Conservation (phyloP, 2,797 vertebrate species). For the Alcedo quadribrachys region DNA sequence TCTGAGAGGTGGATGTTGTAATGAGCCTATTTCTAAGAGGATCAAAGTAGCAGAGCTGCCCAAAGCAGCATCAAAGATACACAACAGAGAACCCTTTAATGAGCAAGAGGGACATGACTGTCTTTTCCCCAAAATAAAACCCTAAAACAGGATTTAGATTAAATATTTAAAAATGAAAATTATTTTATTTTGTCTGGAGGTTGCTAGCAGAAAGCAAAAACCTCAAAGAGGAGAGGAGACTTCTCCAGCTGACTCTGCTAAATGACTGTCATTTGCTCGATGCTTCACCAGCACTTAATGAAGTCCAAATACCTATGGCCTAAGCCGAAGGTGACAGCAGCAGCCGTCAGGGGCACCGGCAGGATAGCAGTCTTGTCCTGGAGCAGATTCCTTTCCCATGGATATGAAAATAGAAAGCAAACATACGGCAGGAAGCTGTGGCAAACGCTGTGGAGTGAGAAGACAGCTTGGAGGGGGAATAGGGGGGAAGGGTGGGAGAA, state of each 20-base stretch:
- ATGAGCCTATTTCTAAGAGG: slow-evolving; percentile 64
- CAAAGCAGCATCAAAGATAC: slow-evolving; percentile 61
- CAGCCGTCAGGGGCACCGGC: background rate
- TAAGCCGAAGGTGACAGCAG: background rate
- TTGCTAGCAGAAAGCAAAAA: slow-evolving; percentile 26
- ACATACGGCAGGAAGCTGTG: slow-evolving; percentile 73
- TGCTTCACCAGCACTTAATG: slow-evolving; percentile 24
- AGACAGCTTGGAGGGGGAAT: slow-evolving; percentile 42
- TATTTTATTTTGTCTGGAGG: slow-evolving; percentile 47
- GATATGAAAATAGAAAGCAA: slow-evolving; percentile 80
- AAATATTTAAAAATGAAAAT: slow-evolving; percentile 65
- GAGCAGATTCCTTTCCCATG: slow-evolving; percentile 78
- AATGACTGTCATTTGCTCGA: slow-evolving; percentile 6
- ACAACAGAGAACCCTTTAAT: slow-evolving; percentile 61
- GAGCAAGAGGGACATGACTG: slow-evolving; percentile 42
- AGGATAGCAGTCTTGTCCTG: background rate
- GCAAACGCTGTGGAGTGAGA: slow-evolving; percentile 13
- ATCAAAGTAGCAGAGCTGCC: slow-evolving; percentile 73
- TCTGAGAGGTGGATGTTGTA: slow-evolving; percentile 64
- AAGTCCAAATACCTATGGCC: slow-evolving; percentile 19
- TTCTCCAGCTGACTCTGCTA: background rate
- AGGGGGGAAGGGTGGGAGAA: slow-evolving; percentile 57
- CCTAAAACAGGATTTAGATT: slow-evolving; percentile 61
- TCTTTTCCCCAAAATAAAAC: slow-evolving; percentile 47
- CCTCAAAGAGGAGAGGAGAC: slow-evolving; percentile 29